phyloP scores from a whole-genome alignment of 35 echinoderm and acorn worm species.

The Holothuria glaberrima region DNA sequence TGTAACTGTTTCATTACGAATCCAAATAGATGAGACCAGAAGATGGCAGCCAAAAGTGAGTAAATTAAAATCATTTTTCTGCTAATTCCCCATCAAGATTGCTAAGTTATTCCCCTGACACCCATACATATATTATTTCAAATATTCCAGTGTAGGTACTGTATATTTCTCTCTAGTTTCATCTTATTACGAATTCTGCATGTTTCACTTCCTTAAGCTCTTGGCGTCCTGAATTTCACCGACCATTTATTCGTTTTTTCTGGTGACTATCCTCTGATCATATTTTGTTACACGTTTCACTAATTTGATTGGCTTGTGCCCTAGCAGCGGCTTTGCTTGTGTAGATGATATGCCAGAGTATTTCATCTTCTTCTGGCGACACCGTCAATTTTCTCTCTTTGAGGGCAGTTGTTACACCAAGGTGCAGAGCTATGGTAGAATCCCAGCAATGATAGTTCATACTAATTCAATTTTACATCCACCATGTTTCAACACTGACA shows the following conservation, averaged over 20 bases:
- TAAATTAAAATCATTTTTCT: no score
- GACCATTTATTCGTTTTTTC: constrained; percentile 19
- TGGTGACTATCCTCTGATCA: constrained; percentile 5
- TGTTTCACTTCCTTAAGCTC: no score
- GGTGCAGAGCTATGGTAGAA: constrained; percentile 18
- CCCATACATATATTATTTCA: no score
- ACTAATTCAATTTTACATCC: constrained; percentile 45
- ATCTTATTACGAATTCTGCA: no score
- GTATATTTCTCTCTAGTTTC: no score
- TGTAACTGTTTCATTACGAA: no score
- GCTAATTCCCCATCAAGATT: no score
- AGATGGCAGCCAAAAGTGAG: no score
- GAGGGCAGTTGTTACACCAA: constrained; percentile 22
- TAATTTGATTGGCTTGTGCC: constrained; percentile 47
- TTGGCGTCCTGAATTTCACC: constrained; percentile 25
- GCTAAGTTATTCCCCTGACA: no score
- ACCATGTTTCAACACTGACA: constrained; percentile 46
- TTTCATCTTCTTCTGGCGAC: constrained; percentile 4
- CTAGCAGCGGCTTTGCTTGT: not conserved
- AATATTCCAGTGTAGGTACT: no score
- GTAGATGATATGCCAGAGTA: constrained; percentile 45
- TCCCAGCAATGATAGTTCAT: constrained; percentile 33
- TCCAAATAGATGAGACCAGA: no score
- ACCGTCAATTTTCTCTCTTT: constrained; percentile 46
- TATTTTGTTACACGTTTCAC: constrained; percentile 36